Conservation (phyloP, 1,140 invertebrate genomes). For the Euura saliciscinereae region DNA sequence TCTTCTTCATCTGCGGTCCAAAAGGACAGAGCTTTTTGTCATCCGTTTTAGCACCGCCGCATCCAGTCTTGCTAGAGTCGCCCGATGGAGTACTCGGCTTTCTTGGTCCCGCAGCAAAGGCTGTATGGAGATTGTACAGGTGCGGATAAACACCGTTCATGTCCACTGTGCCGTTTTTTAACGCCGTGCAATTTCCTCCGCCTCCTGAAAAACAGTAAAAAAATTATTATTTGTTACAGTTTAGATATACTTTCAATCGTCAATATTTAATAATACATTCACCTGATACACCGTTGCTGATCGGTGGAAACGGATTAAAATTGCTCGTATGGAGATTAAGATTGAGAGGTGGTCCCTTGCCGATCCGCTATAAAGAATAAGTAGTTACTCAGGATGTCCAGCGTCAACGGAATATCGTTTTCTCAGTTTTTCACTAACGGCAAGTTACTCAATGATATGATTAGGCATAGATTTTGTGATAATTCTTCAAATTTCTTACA, state of each 20-base stretch:
- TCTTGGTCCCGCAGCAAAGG: slow-evolving; percentile 9
- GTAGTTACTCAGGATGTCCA: not conserved
- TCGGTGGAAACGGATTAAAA: slow-evolving; percentile 23
- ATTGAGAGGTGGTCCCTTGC: slow-evolving; percentile 12
- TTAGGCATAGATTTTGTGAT: no score
- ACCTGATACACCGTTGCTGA: slow-evolving; percentile 14
- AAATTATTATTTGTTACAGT: not conserved
- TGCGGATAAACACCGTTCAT: slow-evolving; percentile 16
- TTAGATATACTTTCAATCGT: not conserved
- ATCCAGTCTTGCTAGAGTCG: not conserved
- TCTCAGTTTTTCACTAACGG: not conserved
- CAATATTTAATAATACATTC: not conserved
- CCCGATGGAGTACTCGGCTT: not conserved
- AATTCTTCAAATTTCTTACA: not conserved
- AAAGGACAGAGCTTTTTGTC: not conserved
- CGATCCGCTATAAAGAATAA: slow-evolving; percentile 2
- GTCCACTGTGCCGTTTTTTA: not conserved
- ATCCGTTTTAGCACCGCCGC: not conserved
- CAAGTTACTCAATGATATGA: no score
- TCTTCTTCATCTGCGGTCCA: not conserved
- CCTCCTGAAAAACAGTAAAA: not conserved
- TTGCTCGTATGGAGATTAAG: slow-evolving; percentile 10
- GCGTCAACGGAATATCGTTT: not conserved
- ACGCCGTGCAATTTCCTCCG: not conserved
- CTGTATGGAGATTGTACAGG: slow-evolving; percentile 22